Evolutionary conservation across 2,888 invertebrate genomes (phyloP), one percentile per base, ranked within the genome.

Genomic region (Phymatocera aterrima): DNA sequence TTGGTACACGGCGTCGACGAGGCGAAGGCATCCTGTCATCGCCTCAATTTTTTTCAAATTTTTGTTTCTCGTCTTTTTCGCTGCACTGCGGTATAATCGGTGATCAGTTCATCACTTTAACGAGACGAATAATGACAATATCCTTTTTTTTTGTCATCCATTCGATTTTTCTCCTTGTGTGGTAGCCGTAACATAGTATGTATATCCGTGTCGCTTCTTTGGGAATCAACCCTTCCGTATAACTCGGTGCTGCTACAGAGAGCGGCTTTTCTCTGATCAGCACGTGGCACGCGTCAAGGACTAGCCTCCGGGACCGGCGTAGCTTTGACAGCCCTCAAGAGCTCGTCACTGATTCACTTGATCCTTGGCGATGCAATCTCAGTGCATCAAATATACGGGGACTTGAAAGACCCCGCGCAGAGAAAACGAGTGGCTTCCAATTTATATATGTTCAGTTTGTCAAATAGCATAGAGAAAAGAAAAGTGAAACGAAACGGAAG

Each of bases 21-120:
- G 85, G 84, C 85, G 89, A 82, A 88, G 88, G 89, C 90, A 90
- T 90, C 85, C 89, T 90, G 87, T 90, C 90, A 90, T 90, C 87
- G 89, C 90, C 90, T 84, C 87, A 37, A 31, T 31, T 78, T 74
- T n/a, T 75, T 61, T 21, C 34, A 64, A 18, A 31, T 46, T 61
- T 68, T 28, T 68, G 10, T n/a, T 83, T 82, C 78, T 83, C 82
- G 80, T 81, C 3, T 10, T 61, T 24, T 31, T 61, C 31, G n/a
- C 37, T 21, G 24, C 24, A 64, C 18, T 34, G n/a, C n/a, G n/a
- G n/a, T n/a, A n/a, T n/a, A n/a, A n/a, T n/a, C 34, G 64, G 37
- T 37, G 37, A 57, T 57, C 28, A 34, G 37, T 64, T 64, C 37
- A 34, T 37, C 64, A 37, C 37, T 64, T 64, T 37, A 21, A 64